Conservation (phyloP, 92 coral and sea anemone genomes). For the Zoanthus sociatus region DNA sequence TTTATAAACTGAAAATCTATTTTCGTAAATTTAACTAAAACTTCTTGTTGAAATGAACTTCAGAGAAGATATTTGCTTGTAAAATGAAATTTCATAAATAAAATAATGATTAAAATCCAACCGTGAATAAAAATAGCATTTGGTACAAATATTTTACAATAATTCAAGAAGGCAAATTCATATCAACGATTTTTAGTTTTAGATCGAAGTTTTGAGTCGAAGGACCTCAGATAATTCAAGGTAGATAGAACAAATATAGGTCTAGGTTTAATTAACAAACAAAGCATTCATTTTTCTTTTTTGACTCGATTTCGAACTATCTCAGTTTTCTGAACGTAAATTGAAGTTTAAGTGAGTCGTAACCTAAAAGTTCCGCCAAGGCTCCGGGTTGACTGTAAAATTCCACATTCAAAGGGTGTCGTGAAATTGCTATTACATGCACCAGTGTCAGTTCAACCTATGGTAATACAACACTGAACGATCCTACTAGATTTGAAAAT, state of each 20-base stretch:
- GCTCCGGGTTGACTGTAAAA: slow-evolving; percentile 25
- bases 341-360: slow-evolving; percentile 8
- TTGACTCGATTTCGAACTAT: neutral
- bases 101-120: neutral
- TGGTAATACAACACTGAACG: neutral
- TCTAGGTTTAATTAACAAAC: neutral
- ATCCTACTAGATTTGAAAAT: neutral
- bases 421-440: neutral
- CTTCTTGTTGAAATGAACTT: neutral
- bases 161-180: too few species aligned
- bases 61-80: neutral
- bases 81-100: neutral
- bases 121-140: neutral
- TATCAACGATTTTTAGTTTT: too few species aligned
- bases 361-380: slow-evolving; percentile 35
- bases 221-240: neutral
- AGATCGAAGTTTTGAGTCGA: neutral
- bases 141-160: too few species aligned
- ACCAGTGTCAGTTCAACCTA: neutral
- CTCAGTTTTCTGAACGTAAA: slow-evolving; percentile 5
- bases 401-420: slow-evolving; percentile 14
- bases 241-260: neutral
- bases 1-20: too few species aligned
- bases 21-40: too few species aligned
- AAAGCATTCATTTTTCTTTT: neutral